These are phyloP conservation scores for Rhyacophila evoluta DNA, from an alignment of 2,888 invertebrate genomes.

Conservation along the genomic window DNA sequence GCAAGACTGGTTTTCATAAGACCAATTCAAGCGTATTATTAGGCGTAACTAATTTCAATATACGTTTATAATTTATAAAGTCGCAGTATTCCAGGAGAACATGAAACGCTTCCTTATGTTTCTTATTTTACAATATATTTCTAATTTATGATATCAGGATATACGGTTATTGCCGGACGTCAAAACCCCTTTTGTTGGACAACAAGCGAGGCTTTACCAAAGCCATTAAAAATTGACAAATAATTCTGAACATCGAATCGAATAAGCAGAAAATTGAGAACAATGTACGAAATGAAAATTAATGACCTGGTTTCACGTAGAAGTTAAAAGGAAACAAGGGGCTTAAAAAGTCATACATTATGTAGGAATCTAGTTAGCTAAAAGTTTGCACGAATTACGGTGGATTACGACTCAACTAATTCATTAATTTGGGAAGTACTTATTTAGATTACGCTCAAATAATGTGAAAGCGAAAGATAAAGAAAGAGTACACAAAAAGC, in stretches of 20 bases:
- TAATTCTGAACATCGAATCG: background rate
- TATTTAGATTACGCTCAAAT: background rate
- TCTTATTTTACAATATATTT: too few species aligned
- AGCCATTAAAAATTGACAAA: background rate
- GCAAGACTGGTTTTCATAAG: too few species aligned
- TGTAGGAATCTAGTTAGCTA: conserved; percentile 11
- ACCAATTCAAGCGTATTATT: too few species aligned
- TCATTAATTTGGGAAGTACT: background rate
- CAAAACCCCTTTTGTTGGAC: background rate
- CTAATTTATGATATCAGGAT: too few species aligned
- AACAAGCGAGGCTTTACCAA: background rate
- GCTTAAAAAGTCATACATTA: background rate
- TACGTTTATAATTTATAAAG: too few species aligned
- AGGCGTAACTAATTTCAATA: too few species aligned
- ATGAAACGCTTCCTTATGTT: too few species aligned
- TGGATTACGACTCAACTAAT: background rate
- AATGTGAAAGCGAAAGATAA: background rate
- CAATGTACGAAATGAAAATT: background rate
- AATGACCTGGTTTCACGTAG: background rate
- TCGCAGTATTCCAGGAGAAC: too few species aligned
- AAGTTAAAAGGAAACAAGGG: background rate
- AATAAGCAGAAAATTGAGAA: background rate
- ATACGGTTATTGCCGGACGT: too few species aligned
- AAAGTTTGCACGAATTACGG: background rate
- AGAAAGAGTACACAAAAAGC: background rate